Base-by-base conservation (phyloP, 2,888 invertebrate species). In the Tenthredo amoena region DNA sequence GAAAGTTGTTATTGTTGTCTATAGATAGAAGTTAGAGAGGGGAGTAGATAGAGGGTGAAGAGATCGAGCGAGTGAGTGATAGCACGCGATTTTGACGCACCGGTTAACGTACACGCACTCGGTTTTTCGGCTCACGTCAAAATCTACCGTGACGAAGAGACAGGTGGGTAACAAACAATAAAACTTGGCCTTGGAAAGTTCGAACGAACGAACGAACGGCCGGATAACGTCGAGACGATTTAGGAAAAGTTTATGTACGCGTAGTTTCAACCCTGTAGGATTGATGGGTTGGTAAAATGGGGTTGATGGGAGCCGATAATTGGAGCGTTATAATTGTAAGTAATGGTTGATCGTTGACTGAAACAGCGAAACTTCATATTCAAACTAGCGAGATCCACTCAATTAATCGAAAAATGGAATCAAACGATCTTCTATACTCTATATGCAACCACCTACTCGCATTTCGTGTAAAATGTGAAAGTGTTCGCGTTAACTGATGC, bases 401-500 rank as follows among this genome's bases (percentile, higher is more conserved):
- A 68, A 34, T 68, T 68, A 68, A 68, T 68, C 68, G 68, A 68
- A 34, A 68, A 68, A 68, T 68, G 68, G 34, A 68, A 9, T 68
- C 34, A 34, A 68, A 68, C 68, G 21, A 68, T 34, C 34, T 34
- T 15, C 26, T 34, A 2, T 34, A 1, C 34, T 68, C 34, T 34
- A 15, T 68, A 18, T 34, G 18, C 12, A 6, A 15, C 31, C n/a
- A 74, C n/a, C 40, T 43, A 74, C 40, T 40, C 40, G 21, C 12
- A 37, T 40, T 74, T 18, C 10, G 10, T 74, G 58, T 58, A 62
- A 84, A 84, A 84, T 76, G 84, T 76, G 18, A 76, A 84, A 76
- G 84, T 84, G 84, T 84, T 40, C 68, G 79, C 31, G 85, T 85
- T 85, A 85, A 85, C 81, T 68, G 85, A 50, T 79, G 68, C 85